Evolutionary conservation across 2,113 vertebrate species (phyloP).

Genomic region (Lepus timidus): DNA sequence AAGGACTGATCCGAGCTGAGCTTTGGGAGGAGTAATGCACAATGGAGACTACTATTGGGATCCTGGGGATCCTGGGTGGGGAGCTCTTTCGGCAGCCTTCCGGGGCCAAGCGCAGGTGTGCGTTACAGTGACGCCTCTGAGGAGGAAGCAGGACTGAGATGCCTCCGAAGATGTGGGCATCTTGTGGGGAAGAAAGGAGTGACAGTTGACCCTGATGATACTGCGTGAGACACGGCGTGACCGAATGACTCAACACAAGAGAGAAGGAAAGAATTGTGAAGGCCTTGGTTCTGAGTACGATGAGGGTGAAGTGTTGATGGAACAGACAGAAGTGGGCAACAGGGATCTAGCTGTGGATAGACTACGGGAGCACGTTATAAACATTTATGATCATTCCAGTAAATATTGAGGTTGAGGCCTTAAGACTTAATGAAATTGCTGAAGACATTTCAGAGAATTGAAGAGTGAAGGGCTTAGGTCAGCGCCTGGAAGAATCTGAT

Average conservation of each 20-base stretch:
- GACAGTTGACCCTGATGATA: background rate
- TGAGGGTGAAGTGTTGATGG: background rate
- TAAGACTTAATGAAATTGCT: background rate
- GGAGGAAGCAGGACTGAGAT: background rate
- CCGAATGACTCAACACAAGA: background rate
- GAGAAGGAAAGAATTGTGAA: background rate
- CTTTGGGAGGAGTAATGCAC: background rate
- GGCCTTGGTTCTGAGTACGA: background rate
- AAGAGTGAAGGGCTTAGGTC: background rate
- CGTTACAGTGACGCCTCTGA: background rate
- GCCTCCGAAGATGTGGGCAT: no score
- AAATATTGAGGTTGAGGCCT: background rate
- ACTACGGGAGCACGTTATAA: background rate
- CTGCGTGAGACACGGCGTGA: background rate
- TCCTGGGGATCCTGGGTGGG: no score
- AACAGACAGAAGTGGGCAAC: background rate
- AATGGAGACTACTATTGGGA: background rate
- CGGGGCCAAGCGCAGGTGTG: background rate
- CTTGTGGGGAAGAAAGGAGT: background rate
- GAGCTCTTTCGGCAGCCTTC: background rate
- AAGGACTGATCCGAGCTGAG: background rate
- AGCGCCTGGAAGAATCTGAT: background rate
- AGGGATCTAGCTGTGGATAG: background rate
- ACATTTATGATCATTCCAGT: background rate
- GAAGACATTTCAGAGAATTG: background rate